phyloP scores from a whole-genome alignment of 2,888 invertebrate genomes.

The Callinectes sapidus region DNA sequence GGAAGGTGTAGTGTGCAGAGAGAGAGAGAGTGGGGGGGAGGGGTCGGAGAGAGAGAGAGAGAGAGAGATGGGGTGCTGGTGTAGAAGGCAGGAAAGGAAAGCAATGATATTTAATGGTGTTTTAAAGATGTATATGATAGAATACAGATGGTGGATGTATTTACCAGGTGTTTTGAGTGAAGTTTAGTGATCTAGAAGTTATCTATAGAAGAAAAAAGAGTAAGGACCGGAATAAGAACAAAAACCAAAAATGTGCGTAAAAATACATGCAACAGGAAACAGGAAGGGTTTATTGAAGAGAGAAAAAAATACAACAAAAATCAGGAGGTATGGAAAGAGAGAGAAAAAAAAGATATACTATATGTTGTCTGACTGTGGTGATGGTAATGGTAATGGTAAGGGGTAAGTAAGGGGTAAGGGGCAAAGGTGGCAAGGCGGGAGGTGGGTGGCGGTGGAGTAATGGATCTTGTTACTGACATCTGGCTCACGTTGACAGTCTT shows the following conservation, averaged over 20 bases:
- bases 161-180: not conserved
- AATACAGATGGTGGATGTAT: not conserved
- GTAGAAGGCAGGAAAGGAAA: slow-evolving; percentile 48
- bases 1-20: slow-evolving; percentile 27
- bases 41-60: slow-evolving; percentile 68
- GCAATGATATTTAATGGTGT: not conserved
- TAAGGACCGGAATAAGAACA: not conserved
- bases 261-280: not conserved
- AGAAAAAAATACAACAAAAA: not conserved
- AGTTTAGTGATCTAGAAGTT: not conserved
- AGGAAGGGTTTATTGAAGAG: not conserved
- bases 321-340: not conserved
- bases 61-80: slow-evolving; percentile 69
- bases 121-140: too few relatives aligned
- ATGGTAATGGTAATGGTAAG: not conserved
- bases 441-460: not conserved
- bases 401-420: not conserved
- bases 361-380: not conserved
- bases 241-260: not conserved
- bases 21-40: slow-evolving; percentile 67
- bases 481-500: not conserved
- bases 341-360: not conserved
- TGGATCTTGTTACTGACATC: slow-evolving; percentile 22
- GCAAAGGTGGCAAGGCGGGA: not conserved
- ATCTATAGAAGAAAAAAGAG: not conserved